Evolutionary conservation across 2,888 invertebrate genomes (phyloP).

Genomic region (Drosophila pseudotalamancana): DNA sequence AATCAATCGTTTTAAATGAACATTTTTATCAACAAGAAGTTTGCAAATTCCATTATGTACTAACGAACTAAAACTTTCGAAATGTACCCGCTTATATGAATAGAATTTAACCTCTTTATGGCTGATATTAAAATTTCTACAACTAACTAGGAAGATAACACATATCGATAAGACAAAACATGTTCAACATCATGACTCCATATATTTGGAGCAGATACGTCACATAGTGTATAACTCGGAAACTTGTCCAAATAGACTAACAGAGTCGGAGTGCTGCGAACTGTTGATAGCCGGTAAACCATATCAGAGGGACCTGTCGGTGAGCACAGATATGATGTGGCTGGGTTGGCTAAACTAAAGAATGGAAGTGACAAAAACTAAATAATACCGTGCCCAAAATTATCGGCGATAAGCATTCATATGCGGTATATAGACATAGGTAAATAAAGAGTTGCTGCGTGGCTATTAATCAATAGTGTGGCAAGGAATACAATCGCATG

Average conservation of each 20-base stretch:
- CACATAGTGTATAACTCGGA: constrained; percentile 1
- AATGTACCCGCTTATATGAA: too few species aligned
- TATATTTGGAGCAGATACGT: constrained; percentile 19
- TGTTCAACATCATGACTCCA: constrained; percentile 18
- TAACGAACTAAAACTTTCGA: background rate
- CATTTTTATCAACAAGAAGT: too few species aligned
- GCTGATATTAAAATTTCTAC: constrained; percentile 4
- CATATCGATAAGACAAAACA: constrained; percentile 32
- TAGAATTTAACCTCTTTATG: background rate
- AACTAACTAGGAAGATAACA: constrained; percentile 41
- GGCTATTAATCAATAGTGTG: constrained; percentile 59
- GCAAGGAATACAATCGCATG: constrained; percentile 28
- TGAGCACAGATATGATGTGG: background rate
- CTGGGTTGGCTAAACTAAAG: background rate
- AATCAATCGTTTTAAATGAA: too few species aligned
- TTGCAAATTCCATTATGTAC: too few species aligned
- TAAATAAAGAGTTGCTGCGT: constrained; percentile 5
- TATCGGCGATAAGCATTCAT: constrained; percentile 5
- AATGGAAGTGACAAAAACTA: constrained; percentile 1
- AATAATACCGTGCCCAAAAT: constrained; percentile 1
- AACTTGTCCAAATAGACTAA: constrained; percentile 4
- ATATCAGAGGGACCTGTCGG: background rate
- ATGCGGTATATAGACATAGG: background rate
- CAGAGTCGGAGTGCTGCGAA: too few species aligned
- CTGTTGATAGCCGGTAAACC: too few species aligned